These are phyloP conservation scores for Felis catus DNA, from an alignment of 2,113 vertebrate species.

Conservation along the genomic window F.catus_Fca126_mat1.0 CM031415.1:149900501-149901000, in stretches of 20 bases:
- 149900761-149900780: not conserved
- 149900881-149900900: not conserved
- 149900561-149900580: slow-evolving; percentile 10
- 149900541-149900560: slow-evolving; percentile 4
- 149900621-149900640: not conserved
- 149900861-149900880: not conserved
- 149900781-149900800: not conserved
- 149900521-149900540: not conserved
- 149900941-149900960: not conserved
- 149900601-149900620: slow-evolving; percentile 9
- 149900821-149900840: not conserved
- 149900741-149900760: not conserved
- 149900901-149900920: not conserved
- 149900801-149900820: not conserved
- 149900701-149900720: not conserved
- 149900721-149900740: not conserved
- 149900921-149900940: not conserved
- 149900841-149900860: not conserved
- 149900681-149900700: not conserved
- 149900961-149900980: not conserved
- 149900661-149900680: not conserved
- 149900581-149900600: not conserved
- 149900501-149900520: not conserved
- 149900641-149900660: not conserved
- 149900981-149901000: not conserved